Percentiles rank a stretch among this genome's conserved stretches.
phyloP scores from a whole-genome alignment of 2,888 invertebrate species.

The Conops quadrifasciatus region DNA sequence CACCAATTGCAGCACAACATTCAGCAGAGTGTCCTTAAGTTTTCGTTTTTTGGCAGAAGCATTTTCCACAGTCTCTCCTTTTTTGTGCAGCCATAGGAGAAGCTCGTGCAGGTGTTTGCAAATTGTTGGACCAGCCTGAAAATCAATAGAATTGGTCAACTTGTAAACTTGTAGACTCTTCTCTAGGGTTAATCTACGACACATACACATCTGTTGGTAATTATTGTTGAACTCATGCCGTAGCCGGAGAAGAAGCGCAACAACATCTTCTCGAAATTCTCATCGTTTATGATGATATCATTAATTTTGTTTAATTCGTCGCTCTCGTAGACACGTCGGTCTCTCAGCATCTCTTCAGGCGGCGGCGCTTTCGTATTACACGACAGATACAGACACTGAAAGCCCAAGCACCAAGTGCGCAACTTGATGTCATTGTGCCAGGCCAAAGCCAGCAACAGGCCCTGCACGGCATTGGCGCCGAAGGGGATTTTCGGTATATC shows the following conservation, averaged over 20 bases:
- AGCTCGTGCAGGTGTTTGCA: conserved; percentile 78
- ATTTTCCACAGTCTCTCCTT: conserved; percentile 70
- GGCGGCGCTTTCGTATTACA: conserved; percentile 71
- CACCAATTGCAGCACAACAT: conserved; percentile 77
- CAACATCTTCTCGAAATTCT: conserved; percentile 73
- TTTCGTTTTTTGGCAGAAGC: conserved; percentile 68
- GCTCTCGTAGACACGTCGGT: conserved; percentile 52
- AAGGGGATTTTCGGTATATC: conserved; percentile 73
- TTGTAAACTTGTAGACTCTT: too few relatives aligned
- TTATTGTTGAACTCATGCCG: conserved; percentile 66
- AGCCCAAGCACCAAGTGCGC: conserved; percentile 78
- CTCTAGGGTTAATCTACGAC: not conserved
- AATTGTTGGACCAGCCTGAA: conserved; percentile 78
- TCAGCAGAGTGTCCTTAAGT: conserved; percentile 69
- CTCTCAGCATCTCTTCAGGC: conserved; percentile 54
- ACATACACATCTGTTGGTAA: conserved; percentile 63
- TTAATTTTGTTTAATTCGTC: conserved; percentile 65
- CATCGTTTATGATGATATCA: conserved; percentile 70
- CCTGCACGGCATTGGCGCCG: conserved; percentile 72
- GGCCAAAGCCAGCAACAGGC: conserved; percentile 73
- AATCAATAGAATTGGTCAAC: not conserved
- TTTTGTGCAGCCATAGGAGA: conserved; percentile 73
- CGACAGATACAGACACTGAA: conserved; percentile 75
- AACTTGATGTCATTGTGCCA: conserved; percentile 75
- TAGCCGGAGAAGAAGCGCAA: conserved; percentile 73